Conservation (phyloP, 37 sponge, comb jelly and placozoan genomes). For the Amphimedon queenslandica region DNA sequence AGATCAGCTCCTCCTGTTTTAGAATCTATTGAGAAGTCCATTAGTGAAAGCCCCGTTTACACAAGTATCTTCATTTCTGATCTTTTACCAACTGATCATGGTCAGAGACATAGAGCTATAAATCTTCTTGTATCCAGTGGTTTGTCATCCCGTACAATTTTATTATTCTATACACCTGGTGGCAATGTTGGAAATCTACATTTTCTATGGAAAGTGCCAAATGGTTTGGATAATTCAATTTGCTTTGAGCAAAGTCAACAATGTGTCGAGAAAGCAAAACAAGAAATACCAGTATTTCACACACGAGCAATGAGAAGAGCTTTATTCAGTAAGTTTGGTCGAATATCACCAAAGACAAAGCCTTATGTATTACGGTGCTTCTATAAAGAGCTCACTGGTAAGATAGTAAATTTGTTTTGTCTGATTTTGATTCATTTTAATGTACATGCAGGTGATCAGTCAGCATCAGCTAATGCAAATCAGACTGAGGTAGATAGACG, state of each 20-base stretch:
- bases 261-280: conserved; percentile 15
- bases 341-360: conserved; percentile 18
- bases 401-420: no score
- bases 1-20: no score
- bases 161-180: conserved; percentile 14
- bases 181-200: conserved; percentile 16
- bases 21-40: no score
- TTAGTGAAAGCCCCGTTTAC: no score
- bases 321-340: conserved; percentile 36
- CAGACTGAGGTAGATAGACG: conserved; percentile 25
- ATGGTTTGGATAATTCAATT: neutral
- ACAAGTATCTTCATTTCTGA: no score
- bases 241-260: neutral
- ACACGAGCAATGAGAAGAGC: conserved; percentile 35
- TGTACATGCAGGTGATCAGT: conserved; percentile 28
- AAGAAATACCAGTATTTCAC: conserved; percentile 26
- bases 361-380: conserved; percentile 26
- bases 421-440: no score
- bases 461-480: conserved; percentile 24
- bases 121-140: conserved; percentile 7
- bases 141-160: no score
- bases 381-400: conserved; percentile 1
- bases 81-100: conserved; percentile 17
- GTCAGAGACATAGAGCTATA: conserved; percentile 16
- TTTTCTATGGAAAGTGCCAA: conserved; percentile 18